Percentiles rank a stretch among this genome's conserved stretches.
Conservation (phyloP, 2,888 invertebrate species). For the Pollenia angustigena region DNA sequence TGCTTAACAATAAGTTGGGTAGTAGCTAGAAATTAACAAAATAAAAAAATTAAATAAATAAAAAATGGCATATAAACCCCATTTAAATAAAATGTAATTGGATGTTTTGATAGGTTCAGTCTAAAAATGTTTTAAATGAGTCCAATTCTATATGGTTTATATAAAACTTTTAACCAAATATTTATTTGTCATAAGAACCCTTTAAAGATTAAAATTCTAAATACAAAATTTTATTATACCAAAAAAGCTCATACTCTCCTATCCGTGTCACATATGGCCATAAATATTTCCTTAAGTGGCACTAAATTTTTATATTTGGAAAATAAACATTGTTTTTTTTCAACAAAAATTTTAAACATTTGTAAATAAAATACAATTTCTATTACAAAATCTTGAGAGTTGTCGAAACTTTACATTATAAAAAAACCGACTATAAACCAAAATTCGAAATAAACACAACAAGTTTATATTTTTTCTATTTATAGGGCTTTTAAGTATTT, state of each 20-base stretch:
- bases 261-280: neutral
- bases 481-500: slow-evolving; percentile 10
- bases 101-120: no score
- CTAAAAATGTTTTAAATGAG: no score
- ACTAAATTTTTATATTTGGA: slow-evolving; percentile 31
- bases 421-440: no score
- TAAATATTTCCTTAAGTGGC: slow-evolving; percentile 38
- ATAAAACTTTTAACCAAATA: no score
- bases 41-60: no score
- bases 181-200: no score
- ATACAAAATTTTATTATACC: slow-evolving; percentile 4
- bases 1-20: no score
- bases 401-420: neutral
- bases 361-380: neutral
- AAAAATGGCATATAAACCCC: no score
- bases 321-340: slow-evolving; percentile 38
- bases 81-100: no score
- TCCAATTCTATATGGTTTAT: no score
- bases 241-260: neutral
- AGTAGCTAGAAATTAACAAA: no score
- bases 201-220: neutral
- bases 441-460: slow-evolving; percentile 19
- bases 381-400: neutral
- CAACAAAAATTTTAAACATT: slow-evolving; percentile 1
- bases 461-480: slow-evolving; percentile 8